Evolutionary conservation across 2,797 vertebrate genomes (phyloP), one percentile per base, ranked within the genome.

Genomic region (Sebastiscus tertius): DNA sequence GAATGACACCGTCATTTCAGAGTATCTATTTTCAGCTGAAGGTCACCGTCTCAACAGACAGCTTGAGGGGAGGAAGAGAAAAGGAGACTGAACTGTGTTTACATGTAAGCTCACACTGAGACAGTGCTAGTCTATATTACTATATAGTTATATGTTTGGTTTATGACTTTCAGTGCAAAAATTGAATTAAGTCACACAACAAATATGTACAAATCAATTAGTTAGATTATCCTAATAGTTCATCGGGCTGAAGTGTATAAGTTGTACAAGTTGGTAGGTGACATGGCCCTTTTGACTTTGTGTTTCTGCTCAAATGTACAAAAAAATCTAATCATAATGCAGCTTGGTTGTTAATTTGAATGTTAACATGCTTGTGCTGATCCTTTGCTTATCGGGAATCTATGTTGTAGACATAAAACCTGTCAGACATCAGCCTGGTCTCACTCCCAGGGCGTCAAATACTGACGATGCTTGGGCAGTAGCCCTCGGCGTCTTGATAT

Each of bases 1-100:
- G 66, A 84, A 66, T 66, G 74, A 83, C 75, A 85, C n/a, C 79
- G 68, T 27, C 10, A 75, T 87, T 84, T 90, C 12, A 55, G 63
- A 83, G 54, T 55, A 27, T 82, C 63, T 76, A 80, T 84, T 83
- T 84, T 78, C 58, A 72, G 80, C 63, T 89, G 77, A 91, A 87
- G 83, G 90, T 90, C 85, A 88, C 42, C 13, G 61, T 72, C 63
- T 81, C 62, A 78, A 59, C 39, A 71, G 60, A 80, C 61, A 75
- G 55, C 74, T 69, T 22, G 3, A 52, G 55, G 69, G 49, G 71
- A 59, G 52, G 56, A 8, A 46, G 36, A 71, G 27, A 77, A 20
- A 75, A 22, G 46, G 65, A 79, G 22, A 79, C 52, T 65, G 39
- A 56, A 72, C 10, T 26, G 36, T 70, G 31, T 69, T 84, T 63